Percentiles rank a stretch among this genome's conserved stretches.
These are phyloP conservation scores for Pseudopipra pipra DNA, from an alignment of 2,113 vertebrate genomes.

Conservation along the genomic window DNA sequence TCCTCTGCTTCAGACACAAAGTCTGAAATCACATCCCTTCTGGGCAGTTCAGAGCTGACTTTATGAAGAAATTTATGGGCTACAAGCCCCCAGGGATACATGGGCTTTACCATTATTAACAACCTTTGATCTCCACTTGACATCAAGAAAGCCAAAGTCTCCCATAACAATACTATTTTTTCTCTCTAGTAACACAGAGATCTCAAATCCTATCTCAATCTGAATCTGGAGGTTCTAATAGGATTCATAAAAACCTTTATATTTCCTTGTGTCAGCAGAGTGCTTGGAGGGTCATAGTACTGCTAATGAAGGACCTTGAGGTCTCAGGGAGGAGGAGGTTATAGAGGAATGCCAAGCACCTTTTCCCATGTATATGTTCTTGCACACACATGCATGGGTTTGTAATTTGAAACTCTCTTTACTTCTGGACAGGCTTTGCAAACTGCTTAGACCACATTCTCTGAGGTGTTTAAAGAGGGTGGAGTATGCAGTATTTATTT, in stretches of 20 bases:
- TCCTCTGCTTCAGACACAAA: constrained; percentile 22
- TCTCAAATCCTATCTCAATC: not conserved
- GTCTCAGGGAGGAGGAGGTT: constrained; percentile 41
- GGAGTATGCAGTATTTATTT: constrained; percentile 68
- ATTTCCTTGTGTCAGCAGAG: not conserved
- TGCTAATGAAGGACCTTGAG: not conserved
- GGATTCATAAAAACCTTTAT: not conserved
- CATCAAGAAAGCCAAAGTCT: not conserved
- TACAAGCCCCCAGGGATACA: not conserved
- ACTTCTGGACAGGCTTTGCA: constrained; percentile 69
- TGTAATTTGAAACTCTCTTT: constrained; percentile 67
- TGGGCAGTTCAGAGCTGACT: not conserved
- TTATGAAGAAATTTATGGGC: constrained; percentile 30
- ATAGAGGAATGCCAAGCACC: constrained; percentile 39
- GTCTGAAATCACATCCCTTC: constrained; percentile 33
- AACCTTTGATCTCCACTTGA: constrained; percentile 34
- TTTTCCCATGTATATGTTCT: constrained; percentile 52
- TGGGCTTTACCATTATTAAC: constrained; percentile 11
- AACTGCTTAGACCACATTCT: constrained; percentile 77
- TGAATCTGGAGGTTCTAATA: not conserved
- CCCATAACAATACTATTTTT: not conserved
- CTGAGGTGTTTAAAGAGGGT: constrained; percentile 74
- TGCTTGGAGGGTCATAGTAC: not conserved
- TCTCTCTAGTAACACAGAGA: not conserved
- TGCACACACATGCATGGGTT: constrained; percentile 60